These are phyloP conservation scores for Ophioninae sp. DNA, from an alignment of 2,888 invertebrate species.

Conservation along the genomic window DNA sequence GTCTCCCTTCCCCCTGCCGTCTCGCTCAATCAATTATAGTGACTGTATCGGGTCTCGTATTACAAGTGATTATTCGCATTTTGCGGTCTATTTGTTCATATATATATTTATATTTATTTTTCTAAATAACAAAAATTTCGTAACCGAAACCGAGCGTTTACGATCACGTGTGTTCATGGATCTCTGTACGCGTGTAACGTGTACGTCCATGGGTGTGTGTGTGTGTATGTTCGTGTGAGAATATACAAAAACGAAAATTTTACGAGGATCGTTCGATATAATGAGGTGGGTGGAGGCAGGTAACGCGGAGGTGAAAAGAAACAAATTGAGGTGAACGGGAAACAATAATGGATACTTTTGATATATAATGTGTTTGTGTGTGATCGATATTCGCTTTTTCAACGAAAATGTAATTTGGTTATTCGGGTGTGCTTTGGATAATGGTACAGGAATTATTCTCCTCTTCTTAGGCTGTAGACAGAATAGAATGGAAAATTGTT, in stretches of 20 bases:
- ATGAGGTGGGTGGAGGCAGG: background rate
- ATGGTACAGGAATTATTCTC: slow-evolving; percentile 80
- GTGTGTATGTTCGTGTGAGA: slow-evolving; percentile 4
- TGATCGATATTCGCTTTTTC: slow-evolving; percentile 68
- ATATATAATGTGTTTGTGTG: slow-evolving; percentile 13
- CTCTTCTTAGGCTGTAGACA: slow-evolving; percentile 85
- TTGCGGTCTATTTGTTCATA: slow-evolving; percentile 26
- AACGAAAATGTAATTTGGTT: slow-evolving; percentile 69
- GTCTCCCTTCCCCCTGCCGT: background rate
- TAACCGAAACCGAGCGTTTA: slow-evolving; percentile 18
- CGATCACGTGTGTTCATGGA: slow-evolving; percentile 7
- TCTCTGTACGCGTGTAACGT: background rate
- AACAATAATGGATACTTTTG: slow-evolving; percentile 62
- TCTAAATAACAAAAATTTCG: slow-evolving; percentile 36
- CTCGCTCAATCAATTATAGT: slow-evolving; percentile 13
- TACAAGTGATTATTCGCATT: slow-evolving; percentile 48
- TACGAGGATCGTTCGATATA: slow-evolving; percentile 22
- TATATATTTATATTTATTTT: slow-evolving; percentile 18
- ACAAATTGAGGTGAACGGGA: slow-evolving; percentile 16
- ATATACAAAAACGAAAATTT: background rate
- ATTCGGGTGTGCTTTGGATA: slow-evolving; percentile 77
- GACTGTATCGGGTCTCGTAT: slow-evolving; percentile 62
- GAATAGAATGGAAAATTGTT: slow-evolving; percentile 78
- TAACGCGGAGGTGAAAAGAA: slow-evolving; percentile 8
- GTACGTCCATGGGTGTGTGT: background rate